These are phyloP conservation scores for Crocodylus rhombifer DNA, from an alignment of 2,797 vertebrate genomes.

Conservation along the genomic window DNA sequence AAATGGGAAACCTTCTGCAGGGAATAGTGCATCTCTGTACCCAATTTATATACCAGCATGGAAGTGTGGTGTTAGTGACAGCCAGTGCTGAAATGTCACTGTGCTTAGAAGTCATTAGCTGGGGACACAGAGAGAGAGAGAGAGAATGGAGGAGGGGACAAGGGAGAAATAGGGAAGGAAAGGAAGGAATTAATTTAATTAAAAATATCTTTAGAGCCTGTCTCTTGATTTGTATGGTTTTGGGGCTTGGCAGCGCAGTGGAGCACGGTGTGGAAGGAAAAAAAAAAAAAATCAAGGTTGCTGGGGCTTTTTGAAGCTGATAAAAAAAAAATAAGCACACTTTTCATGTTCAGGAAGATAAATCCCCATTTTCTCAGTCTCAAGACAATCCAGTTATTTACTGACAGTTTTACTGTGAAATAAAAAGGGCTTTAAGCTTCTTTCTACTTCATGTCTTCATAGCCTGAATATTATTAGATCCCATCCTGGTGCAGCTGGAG, in stretches of 20 bases:
- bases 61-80: conserved; percentile 75
- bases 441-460: conserved; percentile 73
- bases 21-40: conserved; percentile 71
- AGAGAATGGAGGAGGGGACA: conserved; percentile 64
- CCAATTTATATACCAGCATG: conserved; percentile 72
- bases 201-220: conserved; percentile 75
- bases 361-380: conserved; percentile 75
- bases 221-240: conserved; percentile 75
- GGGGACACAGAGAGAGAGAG: conserved; percentile 72
- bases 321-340: conserved; percentile 66
- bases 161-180: conserved; percentile 65
- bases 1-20: conserved; percentile 61
- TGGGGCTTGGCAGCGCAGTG: conserved; percentile 72
- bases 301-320: conserved; percentile 65
- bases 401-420: conserved; percentile 75
- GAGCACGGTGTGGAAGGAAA: conserved; percentile 69
- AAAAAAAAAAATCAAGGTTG: conserved; percentile 67
- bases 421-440: conserved; percentile 74
- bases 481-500: conserved; percentile 69
- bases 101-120: conserved; percentile 81
- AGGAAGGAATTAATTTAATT: conserved; percentile 78
- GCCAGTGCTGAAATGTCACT: conserved; percentile 77
- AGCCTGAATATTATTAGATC: conserved; percentile 78
- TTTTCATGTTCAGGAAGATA: conserved; percentile 74
- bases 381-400: conserved; percentile 77